Evolutionary conservation across 2,888 invertebrate species (phyloP).

Genomic region (Escarpia spicata): DNA sequence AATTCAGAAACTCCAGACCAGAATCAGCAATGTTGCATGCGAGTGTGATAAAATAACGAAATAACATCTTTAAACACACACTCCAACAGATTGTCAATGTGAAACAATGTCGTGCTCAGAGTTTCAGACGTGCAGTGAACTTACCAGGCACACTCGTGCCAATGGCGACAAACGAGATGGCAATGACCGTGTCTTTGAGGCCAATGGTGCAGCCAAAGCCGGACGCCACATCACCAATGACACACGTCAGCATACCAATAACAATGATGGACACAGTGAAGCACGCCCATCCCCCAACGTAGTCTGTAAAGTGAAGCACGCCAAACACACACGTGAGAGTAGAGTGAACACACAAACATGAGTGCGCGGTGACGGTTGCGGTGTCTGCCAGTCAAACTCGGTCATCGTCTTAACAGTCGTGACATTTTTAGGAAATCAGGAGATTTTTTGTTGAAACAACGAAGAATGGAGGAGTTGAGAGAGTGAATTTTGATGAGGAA

Average conservation of each 20-base stretch:
- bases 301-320: constrained; percentile 35
- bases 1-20: background rate
- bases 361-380: background rate
- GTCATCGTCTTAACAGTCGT: no score
- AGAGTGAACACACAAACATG: background rate
- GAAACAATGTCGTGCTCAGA: background rate
- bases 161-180: constrained; percentile 95
- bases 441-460: no score
- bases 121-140: background rate
- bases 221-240: constrained; percentile 96
- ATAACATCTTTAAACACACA: background rate
- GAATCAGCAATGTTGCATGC: no score
- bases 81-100: background rate
- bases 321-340: background rate
- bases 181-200: constrained; percentile 95
- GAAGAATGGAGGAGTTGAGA: no score
- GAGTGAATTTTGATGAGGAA: no score
- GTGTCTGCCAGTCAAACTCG: background rate
- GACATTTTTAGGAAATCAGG: no score
- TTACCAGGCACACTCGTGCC: constrained; percentile 93
- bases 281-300: constrained; percentile 83
- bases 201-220: constrained; percentile 97
- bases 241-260: constrained; percentile 93
- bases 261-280: constrained; percentile 90
- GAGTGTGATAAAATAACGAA: background rate